A percentile compares a stretch with the other conserved stretches of the same genome.
phyloP scores from a whole-genome alignment of 2,113 vertebrate genomes.

The Chaetura pelagica region DNA sequence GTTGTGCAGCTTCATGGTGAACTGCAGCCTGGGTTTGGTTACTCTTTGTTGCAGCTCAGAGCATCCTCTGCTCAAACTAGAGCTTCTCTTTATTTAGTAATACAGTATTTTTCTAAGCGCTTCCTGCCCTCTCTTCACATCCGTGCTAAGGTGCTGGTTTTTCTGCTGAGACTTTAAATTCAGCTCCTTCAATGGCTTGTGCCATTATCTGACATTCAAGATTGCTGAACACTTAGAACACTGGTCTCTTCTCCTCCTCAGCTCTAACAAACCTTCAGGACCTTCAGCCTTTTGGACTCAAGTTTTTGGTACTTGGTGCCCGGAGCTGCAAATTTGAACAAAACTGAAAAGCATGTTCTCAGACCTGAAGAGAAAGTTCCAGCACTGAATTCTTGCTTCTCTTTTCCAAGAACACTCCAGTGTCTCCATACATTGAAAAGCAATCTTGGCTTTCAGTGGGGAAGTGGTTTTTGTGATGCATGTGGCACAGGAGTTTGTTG shows the following conservation, averaged over 20 bases:
- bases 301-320: background rate
- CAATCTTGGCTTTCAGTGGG: background rate
- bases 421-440: background rate
- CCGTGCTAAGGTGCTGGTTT: background rate
- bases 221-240: background rate
- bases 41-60: background rate
- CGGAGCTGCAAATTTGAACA: background rate
- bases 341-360: background rate
- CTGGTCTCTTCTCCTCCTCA: background rate
- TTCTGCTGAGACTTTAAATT: background rate
- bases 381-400: background rate
- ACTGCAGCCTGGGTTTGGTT: background rate
- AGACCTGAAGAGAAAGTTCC: background rate
- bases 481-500: fast-evolving
- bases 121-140: background rate
- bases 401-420: background rate
- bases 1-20: background rate
- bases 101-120: background rate
- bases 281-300: background rate
- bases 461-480: background rate
- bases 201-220: background rate
- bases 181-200: background rate
- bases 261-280: background rate
- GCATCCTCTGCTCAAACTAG: background rate
- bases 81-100: background rate